Percentiles rank a stretch among this genome's conserved stretches.
phyloP scores from a whole-genome alignment of 2,113 vertebrate genomes.

The Apodemus speciosus region DNA sequence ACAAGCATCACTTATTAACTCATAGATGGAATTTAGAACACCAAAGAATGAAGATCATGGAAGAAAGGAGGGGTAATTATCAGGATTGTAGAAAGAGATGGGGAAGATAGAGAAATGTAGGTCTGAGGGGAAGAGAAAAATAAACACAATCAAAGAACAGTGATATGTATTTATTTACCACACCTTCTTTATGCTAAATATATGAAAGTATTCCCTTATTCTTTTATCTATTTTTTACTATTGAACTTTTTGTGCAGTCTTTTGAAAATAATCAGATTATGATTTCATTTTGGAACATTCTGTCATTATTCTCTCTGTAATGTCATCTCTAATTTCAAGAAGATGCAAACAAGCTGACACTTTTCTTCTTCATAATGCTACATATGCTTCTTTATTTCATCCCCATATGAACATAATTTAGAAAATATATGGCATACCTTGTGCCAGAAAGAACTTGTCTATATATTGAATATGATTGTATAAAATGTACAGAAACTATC shows the following conservation, averaged over 20 bases:
- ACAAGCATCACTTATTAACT: neutral
- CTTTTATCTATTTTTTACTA: neutral
- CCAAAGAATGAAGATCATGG: neutral
- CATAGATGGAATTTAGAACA: neutral
- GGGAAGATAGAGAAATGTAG: neutral
- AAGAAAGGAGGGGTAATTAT: neutral
- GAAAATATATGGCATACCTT: neutral
- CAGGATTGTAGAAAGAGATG: fast-evolving
- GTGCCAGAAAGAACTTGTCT: neutral
- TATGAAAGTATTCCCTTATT: no score
- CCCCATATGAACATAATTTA: neutral
- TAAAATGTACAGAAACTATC: neutral
- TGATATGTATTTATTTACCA: no score
- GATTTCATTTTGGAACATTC: neutral
- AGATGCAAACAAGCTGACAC: neutral
- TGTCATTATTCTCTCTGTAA: neutral
- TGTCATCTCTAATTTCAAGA: neutral
- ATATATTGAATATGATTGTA: neutral
- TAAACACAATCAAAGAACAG: neutral
- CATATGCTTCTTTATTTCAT: neutral
- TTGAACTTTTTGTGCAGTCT: neutral
- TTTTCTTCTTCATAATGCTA: neutral
- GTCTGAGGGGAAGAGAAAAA: neutral
- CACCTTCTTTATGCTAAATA: neutral
- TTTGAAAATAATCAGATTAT: neutral